Base-by-base conservation (phyloP, 2,113 vertebrate species). In the Takifugu flavidus region DNA sequence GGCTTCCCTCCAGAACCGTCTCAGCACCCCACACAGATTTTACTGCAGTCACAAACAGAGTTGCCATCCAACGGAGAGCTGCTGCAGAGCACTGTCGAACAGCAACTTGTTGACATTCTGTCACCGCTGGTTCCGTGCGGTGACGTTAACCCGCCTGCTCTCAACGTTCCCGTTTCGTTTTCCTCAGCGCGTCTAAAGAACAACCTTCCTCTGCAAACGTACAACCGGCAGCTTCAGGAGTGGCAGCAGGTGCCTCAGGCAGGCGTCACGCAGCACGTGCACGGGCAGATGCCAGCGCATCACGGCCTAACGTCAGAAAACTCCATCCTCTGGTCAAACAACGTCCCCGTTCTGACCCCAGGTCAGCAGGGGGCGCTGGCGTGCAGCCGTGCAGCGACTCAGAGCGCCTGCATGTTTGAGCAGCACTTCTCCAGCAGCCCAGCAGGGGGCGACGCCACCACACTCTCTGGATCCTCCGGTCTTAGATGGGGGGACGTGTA, bases 401-500 rank as follows among this genome's bases (percentile, higher is more conserved):
- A 63, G 4, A 88, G 62, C 62, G 85, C 84, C 0, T 3, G 72
- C 25, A 69, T 83, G 73, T 82, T 88, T 25, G 3, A 70, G 15
- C 80, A 59, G 13, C 64, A 54, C 55, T 50, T 70, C 47, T 65
- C 53, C 4, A 53, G 45, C 63, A 14, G 1, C 13, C 77, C 45
- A 53, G 56, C 0, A 46, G 75, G 57, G 6, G 53, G 72, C 4
- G 29, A 75, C 13, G 6, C 43, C 49, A 49, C 70, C 6, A 1
- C 68, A 10, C 26, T 6, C 0, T 0, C 60, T 2, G 27, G 60
- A 14, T 43, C 86, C 4, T 46, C 58, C 2, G 78, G 56, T 26
- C 51, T 15, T 4, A 69, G 59, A 0, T 0, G 67, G 58, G 15
- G 44, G 0, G 42, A 60, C 11, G 5, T 25, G 8, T 46, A 57